Conservation (phyloP, 1,140 invertebrate species). For the Neoseiulus cucumeris region DNA sequence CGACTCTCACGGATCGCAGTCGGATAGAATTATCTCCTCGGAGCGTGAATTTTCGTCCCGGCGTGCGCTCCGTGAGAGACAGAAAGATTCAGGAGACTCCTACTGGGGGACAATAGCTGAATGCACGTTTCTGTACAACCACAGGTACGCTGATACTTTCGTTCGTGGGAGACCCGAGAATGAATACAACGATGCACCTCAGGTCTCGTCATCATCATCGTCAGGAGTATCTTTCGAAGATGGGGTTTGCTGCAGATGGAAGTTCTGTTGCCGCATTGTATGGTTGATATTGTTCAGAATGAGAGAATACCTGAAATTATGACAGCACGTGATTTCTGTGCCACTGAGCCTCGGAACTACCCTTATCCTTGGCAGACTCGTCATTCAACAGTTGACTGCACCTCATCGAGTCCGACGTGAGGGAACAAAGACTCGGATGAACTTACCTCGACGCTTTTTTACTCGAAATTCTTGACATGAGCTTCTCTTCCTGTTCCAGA, state of each 20-base stretch:
- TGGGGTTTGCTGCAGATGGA: not conserved
- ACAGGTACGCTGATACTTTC: no score
- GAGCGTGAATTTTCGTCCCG: no score
- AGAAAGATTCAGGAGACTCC: no score
- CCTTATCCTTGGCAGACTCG: not conserved
- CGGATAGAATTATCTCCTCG: no score
- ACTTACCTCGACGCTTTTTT: not conserved
- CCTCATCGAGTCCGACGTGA: not conserved
- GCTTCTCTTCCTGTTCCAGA: not conserved
- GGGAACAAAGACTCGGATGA: not conserved
- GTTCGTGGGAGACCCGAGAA: no score
- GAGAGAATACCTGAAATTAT: not conserved
- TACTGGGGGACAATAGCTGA: no score
- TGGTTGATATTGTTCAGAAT: not conserved
- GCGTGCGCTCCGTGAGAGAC: no score
- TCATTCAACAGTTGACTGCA: not conserved
- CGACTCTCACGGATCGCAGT: no score
- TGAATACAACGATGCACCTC: no score
- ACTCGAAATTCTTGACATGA: not conserved
- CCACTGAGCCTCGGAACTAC: not conserved
- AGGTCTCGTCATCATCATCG: no score
- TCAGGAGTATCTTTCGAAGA: no score
- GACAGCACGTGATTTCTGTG: not conserved
- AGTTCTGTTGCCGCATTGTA: not conserved
- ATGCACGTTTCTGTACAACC: no score